phyloP scores from a whole-genome alignment of 1,140 invertebrate genomes.

The Orius laevigatus region DNA sequence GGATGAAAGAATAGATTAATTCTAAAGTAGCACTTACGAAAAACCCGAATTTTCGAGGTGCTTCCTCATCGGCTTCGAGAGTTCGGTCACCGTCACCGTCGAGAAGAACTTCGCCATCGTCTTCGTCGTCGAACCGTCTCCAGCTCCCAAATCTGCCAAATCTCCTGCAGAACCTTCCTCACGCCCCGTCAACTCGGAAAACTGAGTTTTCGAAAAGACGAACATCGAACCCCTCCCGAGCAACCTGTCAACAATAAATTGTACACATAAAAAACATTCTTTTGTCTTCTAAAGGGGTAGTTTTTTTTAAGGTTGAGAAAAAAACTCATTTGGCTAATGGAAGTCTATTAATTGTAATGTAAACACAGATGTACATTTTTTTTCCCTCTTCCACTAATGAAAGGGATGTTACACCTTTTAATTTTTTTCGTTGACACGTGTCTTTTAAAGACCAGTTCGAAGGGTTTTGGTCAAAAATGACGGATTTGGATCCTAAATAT shows the following conservation, averaged over 20 bases:
- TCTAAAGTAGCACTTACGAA: slow-evolving; percentile 35
- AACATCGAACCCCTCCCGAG: slow-evolving; percentile 83
- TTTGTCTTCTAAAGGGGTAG: too few relatives aligned
- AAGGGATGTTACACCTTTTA: too few relatives aligned
- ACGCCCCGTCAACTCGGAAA: slow-evolving; percentile 37
- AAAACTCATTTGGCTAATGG: too few relatives aligned
- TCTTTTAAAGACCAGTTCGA: too few relatives aligned
- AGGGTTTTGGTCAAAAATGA: too few relatives aligned
- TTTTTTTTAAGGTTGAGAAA: too few relatives aligned
- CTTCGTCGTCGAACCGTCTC: slow-evolving; percentile 74
- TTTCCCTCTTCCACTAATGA: too few relatives aligned
- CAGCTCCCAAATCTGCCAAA: slow-evolving; percentile 76
- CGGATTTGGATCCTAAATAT: too few relatives aligned
- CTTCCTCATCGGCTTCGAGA: slow-evolving; percentile 65
- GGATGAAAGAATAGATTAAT: neutral
- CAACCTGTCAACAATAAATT: slow-evolving; percentile 46
- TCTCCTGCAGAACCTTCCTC: slow-evolving; percentile 33
- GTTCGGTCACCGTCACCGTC: slow-evolving; percentile 67
- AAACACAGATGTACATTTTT: too few relatives aligned
- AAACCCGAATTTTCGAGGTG: slow-evolving; percentile 53
- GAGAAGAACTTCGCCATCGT: slow-evolving; percentile 55
- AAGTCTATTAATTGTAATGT: too few relatives aligned
- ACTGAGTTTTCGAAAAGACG: slow-evolving; percentile 65
- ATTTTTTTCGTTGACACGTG: too few relatives aligned
- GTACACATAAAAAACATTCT: too few relatives aligned